Conservation (phyloP, 2,113 vertebrate species). For the Pseudolaguvia tuberculata region DNA sequence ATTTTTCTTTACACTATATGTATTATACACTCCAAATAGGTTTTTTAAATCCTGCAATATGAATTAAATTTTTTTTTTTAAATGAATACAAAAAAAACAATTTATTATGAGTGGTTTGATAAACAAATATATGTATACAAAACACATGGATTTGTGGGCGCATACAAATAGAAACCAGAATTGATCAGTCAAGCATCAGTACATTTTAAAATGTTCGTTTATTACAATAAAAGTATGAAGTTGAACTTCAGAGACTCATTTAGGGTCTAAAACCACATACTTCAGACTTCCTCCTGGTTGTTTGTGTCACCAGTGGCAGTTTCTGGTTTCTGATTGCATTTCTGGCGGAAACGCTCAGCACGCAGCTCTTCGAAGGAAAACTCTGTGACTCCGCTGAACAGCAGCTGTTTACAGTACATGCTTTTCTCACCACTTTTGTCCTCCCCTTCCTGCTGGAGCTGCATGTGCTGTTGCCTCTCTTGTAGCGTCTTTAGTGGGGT, state of each 20-base stretch:
- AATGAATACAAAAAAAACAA: too few species aligned
- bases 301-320: not conserved
- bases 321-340: slow-evolving; percentile 59
- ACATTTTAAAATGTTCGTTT: not conserved
- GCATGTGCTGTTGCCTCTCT: slow-evolving; percentile 71
- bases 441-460: slow-evolving; percentile 70
- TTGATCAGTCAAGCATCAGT: not conserved
- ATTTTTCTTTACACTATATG: too few species aligned
- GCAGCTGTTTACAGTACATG: slow-evolving; percentile 92
- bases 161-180: not conserved
- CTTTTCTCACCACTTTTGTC: slow-evolving; percentile 71
- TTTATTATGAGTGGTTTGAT: too few species aligned
- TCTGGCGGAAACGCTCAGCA: slow-evolving; percentile 82
- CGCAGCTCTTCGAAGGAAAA: slow-evolving; percentile 94
- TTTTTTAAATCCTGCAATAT: too few species aligned
- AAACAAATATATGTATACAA: slow-evolving; percentile 16
- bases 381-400: slow-evolving; percentile 83
- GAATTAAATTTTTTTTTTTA: too few species aligned
- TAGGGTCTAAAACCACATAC: not conserved
- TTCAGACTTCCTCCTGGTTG: not conserved
- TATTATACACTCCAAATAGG: too few species aligned
- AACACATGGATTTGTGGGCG: not conserved
- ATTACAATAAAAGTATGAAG: not conserved
- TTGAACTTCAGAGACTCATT: not conserved
- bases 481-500: slow-evolving; percentile 84